Evolutionary conservation across 2,888 invertebrate species (phyloP).

Genomic region (Yponomeuta evonymella): DNA sequence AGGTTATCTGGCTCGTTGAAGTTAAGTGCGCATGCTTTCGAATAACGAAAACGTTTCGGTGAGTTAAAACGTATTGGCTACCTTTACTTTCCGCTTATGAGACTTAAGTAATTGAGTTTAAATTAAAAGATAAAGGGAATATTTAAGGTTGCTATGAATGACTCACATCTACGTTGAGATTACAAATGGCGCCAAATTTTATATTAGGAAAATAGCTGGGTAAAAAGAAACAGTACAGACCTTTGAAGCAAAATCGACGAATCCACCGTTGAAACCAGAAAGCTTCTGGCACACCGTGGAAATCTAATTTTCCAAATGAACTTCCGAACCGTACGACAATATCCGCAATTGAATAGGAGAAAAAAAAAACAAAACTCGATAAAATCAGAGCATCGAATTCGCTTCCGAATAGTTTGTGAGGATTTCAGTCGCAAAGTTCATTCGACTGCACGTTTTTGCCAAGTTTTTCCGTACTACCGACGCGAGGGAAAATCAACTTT

Average conservation of each 20-base stretch:
- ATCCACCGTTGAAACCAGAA: neutral
- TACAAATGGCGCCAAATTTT: too few species aligned
- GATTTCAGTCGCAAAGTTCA: constrained; percentile 64
- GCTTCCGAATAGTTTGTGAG: constrained; percentile 66
- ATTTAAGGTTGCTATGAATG: neutral
- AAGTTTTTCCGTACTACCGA: neutral
- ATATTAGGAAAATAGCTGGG: neutral
- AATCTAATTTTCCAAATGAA: constrained; percentile 12
- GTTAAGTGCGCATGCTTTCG: neutral
- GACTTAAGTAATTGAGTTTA: neutral
- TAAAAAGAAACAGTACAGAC: neutral
- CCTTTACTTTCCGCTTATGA: neutral
- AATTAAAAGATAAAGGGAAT: neutral
- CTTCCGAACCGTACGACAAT: constrained; percentile 15
- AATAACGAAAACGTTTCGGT: neutral
- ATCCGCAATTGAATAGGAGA: constrained; percentile 48
- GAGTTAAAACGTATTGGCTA: neutral
- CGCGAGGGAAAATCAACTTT: constrained; percentile 4
- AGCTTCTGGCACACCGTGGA: neutral
- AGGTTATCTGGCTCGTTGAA: neutral
- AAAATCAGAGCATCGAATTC: constrained; percentile 67
- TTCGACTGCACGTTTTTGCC: constrained; percentile 9
- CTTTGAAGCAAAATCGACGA: neutral
- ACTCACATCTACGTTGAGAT: neutral
- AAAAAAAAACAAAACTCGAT: constrained; percentile 40